Conservation (phyloP, 2,113 vertebrate genomes). For the Verasper variegatus region DNA sequence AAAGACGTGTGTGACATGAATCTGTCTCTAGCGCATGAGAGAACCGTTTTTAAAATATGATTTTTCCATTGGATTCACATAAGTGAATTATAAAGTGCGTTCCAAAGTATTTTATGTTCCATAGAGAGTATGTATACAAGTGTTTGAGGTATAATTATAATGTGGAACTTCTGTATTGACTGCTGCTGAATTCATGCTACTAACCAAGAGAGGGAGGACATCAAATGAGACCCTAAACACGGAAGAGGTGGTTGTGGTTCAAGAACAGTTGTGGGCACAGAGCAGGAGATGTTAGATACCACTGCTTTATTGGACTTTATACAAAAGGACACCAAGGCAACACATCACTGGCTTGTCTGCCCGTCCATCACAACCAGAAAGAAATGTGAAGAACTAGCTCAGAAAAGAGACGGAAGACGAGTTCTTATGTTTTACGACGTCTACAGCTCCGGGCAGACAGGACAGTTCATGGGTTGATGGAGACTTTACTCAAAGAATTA, state of each 20-base stretch:
- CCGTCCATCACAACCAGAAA: slow-evolving; percentile 3
- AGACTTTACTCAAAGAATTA: slow-evolving; percentile 40
- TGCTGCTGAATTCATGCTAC: no score
- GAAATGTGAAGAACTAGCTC: neutral
- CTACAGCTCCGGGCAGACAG: neutral
- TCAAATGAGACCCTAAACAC: no score
- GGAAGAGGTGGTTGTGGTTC: neutral
- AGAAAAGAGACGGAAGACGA: neutral
- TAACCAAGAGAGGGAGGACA: neutral
- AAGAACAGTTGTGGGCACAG: slow-evolving; percentile 36
- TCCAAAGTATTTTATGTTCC: no score
- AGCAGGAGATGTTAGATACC: slow-evolving; percentile 22
- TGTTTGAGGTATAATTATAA: no score
- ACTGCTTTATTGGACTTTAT: slow-evolving; percentile 68
- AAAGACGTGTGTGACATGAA: no score
- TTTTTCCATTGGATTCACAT: no score
- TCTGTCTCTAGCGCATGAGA: no score
- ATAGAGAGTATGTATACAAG: no score
- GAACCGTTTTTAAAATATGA: no score
- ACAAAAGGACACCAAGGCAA: slow-evolving; percentile 51
- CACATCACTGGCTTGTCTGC: slow-evolving; percentile 36
- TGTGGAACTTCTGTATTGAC: no score
- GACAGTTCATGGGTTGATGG: slow-evolving; percentile 39
- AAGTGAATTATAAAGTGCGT: no score
- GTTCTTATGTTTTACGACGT: neutral